Percentiles rank a stretch among this genome's conserved stretches.
These are phyloP conservation scores for Drosophila kohkoa DNA, from an alignment of 1,140 invertebrate species.

Conservation along the genomic window DNA sequence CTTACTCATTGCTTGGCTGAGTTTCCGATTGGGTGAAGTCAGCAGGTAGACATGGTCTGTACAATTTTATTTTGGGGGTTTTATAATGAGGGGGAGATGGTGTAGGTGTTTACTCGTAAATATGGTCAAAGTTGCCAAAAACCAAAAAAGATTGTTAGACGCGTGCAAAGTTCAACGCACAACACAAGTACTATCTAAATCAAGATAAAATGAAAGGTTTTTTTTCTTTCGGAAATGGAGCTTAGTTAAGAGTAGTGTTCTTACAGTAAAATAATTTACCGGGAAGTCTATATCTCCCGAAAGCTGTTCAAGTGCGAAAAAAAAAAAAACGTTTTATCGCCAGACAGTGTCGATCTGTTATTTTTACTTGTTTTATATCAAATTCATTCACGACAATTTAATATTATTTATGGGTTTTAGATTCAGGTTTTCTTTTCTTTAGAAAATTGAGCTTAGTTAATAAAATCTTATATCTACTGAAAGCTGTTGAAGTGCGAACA, in stretches of 20 bases:
- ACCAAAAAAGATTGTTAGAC: not conserved
- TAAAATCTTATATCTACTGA: not conserved
- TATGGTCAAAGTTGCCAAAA: not conserved
- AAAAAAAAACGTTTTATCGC: too few relatives aligned
- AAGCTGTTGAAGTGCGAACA: not conserved
- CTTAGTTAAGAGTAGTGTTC: not conserved
- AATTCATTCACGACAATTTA: too few relatives aligned
- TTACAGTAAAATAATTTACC: not conserved
- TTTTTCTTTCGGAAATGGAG: not conserved
- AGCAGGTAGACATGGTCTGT: slow-evolving; percentile 3
- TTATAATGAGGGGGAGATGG: not conserved
- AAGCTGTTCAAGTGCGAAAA: too few relatives aligned
- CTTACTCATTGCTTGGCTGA: not conserved
- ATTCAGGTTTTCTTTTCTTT: too few relatives aligned
- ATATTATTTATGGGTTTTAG: too few relatives aligned
- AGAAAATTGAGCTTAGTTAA: too few relatives aligned
- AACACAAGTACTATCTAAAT: not conserved
- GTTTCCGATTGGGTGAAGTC: slow-evolving; percentile 3
- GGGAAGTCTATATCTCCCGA: not conserved
- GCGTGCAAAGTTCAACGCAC: not conserved
- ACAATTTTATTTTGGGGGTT: not conserved
- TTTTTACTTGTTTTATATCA: too few relatives aligned
- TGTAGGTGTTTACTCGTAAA: not conserved
- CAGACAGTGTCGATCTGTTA: not conserved
- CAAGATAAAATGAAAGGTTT: not conserved